Conservation (phyloP, 2,113 vertebrate genomes). For the Dicerorhinus sumatrensis region DNA sequence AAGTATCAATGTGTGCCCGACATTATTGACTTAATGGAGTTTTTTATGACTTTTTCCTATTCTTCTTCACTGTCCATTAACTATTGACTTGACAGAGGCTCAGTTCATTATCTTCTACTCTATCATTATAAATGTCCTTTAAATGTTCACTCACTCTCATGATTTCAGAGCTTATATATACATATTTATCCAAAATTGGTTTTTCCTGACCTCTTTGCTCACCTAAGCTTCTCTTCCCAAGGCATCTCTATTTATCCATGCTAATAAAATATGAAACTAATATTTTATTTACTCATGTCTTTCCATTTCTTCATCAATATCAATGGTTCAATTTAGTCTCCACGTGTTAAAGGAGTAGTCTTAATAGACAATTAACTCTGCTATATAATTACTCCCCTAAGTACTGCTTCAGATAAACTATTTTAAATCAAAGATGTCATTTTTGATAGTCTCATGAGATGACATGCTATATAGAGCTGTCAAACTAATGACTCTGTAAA, state of each 20-base stretch:
- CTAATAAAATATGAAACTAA: neutral
- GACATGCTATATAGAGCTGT: neutral
- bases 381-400: neutral
- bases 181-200: neutral
- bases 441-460: constrained; percentile 34
- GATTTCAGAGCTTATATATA: neutral
- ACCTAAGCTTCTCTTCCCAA: neutral
- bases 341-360: neutral
- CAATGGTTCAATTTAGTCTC: neutral
- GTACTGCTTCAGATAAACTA: constrained; percentile 1
- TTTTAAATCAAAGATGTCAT: constrained; percentile 35
- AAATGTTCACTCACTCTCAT: neutral
- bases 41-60: neutral
- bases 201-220: neutral
- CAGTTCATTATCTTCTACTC: neutral
- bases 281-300: constrained; percentile 9
- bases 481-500: neutral
- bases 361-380: neutral
- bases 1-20: neutral
- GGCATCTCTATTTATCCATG: neutral
- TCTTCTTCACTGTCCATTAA: neutral
- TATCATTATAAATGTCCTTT: neutral
- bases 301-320: constrained; percentile 17
- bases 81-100: neutral
- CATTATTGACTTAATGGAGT: neutral